phyloP scores from a whole-genome alignment of 2,888 invertebrate species.

The Tanytarsus gracilentus region DNA sequence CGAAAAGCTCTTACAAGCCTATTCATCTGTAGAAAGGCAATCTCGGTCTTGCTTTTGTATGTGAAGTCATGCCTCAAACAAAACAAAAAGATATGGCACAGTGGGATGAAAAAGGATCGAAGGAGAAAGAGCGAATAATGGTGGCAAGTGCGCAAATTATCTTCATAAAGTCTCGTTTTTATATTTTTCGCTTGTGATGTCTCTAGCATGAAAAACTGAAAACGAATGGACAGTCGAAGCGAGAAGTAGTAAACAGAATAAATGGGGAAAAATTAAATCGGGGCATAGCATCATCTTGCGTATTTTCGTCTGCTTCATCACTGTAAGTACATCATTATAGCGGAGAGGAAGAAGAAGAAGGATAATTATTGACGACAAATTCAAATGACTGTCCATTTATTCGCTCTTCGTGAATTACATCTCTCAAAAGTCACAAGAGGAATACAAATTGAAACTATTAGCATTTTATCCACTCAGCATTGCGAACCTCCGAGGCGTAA shows the following conservation, averaged over 20 bases:
- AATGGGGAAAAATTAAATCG: too few relatives aligned
- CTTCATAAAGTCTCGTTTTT: too few relatives aligned
- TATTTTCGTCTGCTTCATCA: too few relatives aligned
- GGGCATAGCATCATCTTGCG: too few relatives aligned
- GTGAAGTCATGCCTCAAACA: neutral
- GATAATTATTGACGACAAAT: neutral
- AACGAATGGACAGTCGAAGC: too few relatives aligned
- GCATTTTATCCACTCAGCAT: neutral
- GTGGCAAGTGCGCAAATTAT: neutral
- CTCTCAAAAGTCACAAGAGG: neutral
- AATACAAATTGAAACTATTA: constrained; percentile 1
- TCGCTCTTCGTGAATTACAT: too few relatives aligned
- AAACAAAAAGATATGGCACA: neutral
- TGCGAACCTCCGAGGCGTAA: neutral
- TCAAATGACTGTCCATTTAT: neutral
- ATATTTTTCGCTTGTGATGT: too few relatives aligned
- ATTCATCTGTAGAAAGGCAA: neutral
- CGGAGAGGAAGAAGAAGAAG: neutral
- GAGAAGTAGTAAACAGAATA: too few relatives aligned
- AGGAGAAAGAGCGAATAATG: neutral
- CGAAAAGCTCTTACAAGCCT: neutral
- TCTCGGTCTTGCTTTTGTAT: neutral
- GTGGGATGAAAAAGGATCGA: too few relatives aligned
- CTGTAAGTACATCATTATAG: too few relatives aligned
- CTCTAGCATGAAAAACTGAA: too few relatives aligned